Percentiles rank a stretch among this genome's conserved stretches.
phyloP scores from a whole-genome alignment of 2,888 invertebrate species.

The Epicampocera succincta region DNA sequence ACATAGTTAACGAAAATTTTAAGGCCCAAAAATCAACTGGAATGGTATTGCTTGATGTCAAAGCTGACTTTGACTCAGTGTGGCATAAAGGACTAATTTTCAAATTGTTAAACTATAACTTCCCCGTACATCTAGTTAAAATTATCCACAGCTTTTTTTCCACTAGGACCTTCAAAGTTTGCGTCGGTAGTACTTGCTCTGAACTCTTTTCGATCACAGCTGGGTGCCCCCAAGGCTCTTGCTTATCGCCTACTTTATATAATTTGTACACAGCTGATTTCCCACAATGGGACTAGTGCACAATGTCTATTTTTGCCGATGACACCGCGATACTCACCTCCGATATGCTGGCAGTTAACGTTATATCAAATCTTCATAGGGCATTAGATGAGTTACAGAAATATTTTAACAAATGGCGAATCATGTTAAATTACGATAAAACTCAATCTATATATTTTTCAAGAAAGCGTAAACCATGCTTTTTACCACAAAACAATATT shows the following conservation, averaged over 20 bases:
- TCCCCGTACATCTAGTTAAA: not conserved
- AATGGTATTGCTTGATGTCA: not conserved
- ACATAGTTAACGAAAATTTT: not conserved
- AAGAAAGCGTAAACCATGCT: too few species aligned
- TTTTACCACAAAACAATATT: too few species aligned
- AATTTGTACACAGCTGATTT: too few species aligned
- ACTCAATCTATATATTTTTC: too few species aligned
- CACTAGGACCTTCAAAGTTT: not conserved
- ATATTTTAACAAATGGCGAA: not conserved
- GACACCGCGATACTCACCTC: not conserved
- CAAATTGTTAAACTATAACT: not conserved
- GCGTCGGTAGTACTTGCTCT: not conserved
- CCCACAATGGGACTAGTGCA: not conserved
- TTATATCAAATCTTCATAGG: not conserved
- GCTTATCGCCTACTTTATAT: not conserved
- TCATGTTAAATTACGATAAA: too few species aligned
- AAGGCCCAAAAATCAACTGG: not conserved
- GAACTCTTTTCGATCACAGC: not conserved
- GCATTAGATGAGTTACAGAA: not conserved
- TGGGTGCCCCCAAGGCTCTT: not conserved
- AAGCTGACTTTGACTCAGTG: too few species aligned
- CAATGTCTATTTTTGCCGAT: not conserved
- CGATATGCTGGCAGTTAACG: not conserved
- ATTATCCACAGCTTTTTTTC: not conserved
- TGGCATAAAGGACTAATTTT: not conserved